Conservation (phyloP, 1,140 invertebrate species). For the Anastatus disparis region DNA sequence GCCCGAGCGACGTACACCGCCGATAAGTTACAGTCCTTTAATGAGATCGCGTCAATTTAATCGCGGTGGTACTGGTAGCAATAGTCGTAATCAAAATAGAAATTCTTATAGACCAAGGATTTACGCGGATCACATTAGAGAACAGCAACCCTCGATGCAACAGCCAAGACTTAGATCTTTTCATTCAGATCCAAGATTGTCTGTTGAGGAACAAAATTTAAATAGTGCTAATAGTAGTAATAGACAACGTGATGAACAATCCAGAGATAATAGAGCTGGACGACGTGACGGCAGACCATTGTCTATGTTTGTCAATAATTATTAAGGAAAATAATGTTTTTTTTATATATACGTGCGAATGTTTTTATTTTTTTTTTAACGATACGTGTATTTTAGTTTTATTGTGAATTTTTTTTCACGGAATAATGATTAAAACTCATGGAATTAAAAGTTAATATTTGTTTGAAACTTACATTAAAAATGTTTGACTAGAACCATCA, state of each 20-base stretch:
- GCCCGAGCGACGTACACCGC: slow-evolving; percentile 1
- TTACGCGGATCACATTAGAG: slow-evolving; percentile 57
- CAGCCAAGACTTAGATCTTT: slow-evolving; percentile 50
- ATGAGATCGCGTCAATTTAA: slow-evolving; percentile 23
- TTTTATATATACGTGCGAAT: too few relatives aligned
- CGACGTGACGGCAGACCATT: slow-evolving; percentile 54
- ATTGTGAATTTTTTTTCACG: too few relatives aligned
- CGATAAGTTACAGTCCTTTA: slow-evolving; percentile 24
- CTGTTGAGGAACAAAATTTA: slow-evolving; percentile 48
- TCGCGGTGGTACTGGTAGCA: slow-evolving; percentile 1
- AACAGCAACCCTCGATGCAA: slow-evolving; percentile 43
- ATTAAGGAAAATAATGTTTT: too few relatives aligned
- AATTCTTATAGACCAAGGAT: slow-evolving; percentile 52
- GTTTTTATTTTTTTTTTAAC: too few relatives aligned
- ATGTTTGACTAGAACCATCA: too few relatives aligned
- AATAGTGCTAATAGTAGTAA: neutral
- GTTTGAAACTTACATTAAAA: too few relatives aligned
- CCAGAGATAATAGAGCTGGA: neutral
- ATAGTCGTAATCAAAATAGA: slow-evolving; percentile 36
- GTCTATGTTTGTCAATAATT: slow-evolving; percentile 56
- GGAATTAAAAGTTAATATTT: too few relatives aligned
- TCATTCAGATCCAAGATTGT: slow-evolving; percentile 58
- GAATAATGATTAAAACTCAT: too few relatives aligned
- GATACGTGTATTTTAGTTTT: too few relatives aligned
- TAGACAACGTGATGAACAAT: too few relatives aligned